Conservation (phyloP, 1,140 invertebrate genomes). For the Dreissena rostriformis region DNA sequence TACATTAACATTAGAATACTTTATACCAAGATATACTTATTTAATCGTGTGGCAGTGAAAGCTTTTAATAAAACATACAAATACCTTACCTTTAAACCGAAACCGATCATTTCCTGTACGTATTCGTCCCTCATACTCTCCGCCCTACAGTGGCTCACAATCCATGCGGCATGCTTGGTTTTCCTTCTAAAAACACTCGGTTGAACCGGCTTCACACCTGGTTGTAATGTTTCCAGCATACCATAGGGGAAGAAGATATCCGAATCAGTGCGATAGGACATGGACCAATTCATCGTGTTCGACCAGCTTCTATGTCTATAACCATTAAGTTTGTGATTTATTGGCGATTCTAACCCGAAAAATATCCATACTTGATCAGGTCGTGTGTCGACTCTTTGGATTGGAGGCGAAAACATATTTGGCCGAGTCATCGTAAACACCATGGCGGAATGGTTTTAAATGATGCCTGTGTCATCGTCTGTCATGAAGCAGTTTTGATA, state of each 20-base stretch:
- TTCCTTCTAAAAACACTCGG: slow-evolving; percentile 10
- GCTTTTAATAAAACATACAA: no score
- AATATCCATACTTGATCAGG: slow-evolving; percentile 41
- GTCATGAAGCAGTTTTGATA: slow-evolving; percentile 36
- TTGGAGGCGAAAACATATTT: background rate
- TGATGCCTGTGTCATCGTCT: background rate
- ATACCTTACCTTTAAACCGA: background rate
- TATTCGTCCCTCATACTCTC: slow-evolving; percentile 19
- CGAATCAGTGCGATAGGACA: slow-evolving; percentile 27
- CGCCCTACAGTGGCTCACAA: slow-evolving; percentile 44
- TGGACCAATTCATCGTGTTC: slow-evolving; percentile 48
- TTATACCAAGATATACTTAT: no score
- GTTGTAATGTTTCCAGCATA: background rate
- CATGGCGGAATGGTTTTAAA: slow-evolving; percentile 14
- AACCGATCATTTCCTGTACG: background rate
- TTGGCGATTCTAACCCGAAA: slow-evolving; percentile 16
- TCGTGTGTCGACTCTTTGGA: background rate
- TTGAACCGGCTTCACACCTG: background rate
- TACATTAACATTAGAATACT: no score
- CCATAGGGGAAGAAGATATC: slow-evolving; percentile 34
- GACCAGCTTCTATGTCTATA: slow-evolving; percentile 14
- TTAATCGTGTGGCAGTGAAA: no score
- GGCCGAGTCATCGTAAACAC: slow-evolving; percentile 3
- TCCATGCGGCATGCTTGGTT: slow-evolving; percentile 36
- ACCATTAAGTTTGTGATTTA: background rate